Evolutionary conservation across 64 coral and sea anemone genomes (phyloP), one percentile per base, ranked within the genome.

Genomic region (Montipora cactus): DNA sequence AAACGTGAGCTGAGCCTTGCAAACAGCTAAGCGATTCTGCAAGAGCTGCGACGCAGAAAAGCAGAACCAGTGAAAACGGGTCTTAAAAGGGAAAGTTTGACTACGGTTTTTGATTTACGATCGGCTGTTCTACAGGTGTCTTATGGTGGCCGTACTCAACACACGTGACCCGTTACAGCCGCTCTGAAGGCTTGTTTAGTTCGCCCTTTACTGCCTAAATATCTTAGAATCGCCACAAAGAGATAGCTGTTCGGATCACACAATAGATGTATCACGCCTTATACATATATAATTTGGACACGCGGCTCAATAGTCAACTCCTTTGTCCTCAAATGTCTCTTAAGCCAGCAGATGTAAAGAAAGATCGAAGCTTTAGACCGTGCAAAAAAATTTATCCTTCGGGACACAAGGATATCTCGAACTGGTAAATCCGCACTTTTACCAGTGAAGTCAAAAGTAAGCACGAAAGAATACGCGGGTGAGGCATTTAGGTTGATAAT

Each of bases 251-350:
- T 76, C 87, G 77, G 4, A 49, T 44, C 80, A 80, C 90, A 98
- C 93, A 92, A 97, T 84, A 85, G 71, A 59, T 50, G 89, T 95
- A 94, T 98, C 96, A 90, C 89, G 84, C 93, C 92, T 98, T 94
- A 81, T 95, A 98, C 96, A 98, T 95, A 95, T 75, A 82, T 90
- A 87, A 98, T 91, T 91, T 87, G 84, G 90, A 90, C 96, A 98
- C 96, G 96, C 96, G 93, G 96, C 91, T 67, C 78, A 78, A 55
- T 92, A 91, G 92, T 50, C 81, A 79, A 84, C 80, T 72, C 95
- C 71, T 98, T 98, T 98, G 96, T 98, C 88, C 88, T 81, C 81
- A 89, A 97, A 98, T 98, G 93, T 98, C 77, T 92, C 96, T 83
- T 81, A 98, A 95, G 92, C 92, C 87, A 98, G 94, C 96, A 98